Evolutionary conservation across 2,888 invertebrate genomes (phyloP), one percentile per base, ranked within the genome.

Genomic region (Didymodactylos carnosus): DNA sequence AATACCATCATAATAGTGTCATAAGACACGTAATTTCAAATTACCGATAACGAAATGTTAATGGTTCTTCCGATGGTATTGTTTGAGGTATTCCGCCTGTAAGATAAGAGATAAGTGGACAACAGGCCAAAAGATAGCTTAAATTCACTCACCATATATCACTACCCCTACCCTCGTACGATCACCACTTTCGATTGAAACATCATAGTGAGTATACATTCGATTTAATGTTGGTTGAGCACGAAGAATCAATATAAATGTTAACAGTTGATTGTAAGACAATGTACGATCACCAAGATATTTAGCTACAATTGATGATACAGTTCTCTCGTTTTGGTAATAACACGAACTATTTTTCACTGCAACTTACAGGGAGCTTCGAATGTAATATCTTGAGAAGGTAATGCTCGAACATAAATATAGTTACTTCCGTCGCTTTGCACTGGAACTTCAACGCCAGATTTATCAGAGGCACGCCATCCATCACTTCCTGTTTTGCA

Each of bases 201-300:
- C 25, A 70, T 70, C 70, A 25, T 39, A 3, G 23, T 40, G 40
- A n/a, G 70, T 62, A 19, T 62, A 62, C 62, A 62, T 62, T n/a
- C 35, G 62, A 62, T 62, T 62, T 11, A 62, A 29, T n/a, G 29
- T 62, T 1, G 62, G 19, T 19, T 29, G 62, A n/a, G 62, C 62
- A 35, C 62, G 62, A 35, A 62, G 35, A 14, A 62, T 62, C n/a
- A 62, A 35, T 29, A 62, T 62, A 5, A 74, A 19, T 62, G 39
- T 74, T 25, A 74, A 69, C 4, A 53, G 39, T 53, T 71, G 74
- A 46, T 69, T 74, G 19, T 74, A 74, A 35, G 43, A 71, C 13
- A 43, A 29, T 25, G 62, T 49, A 23, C 71, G 71, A 71, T 74
- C 41, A 53, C 74, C 74, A 27, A 74, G 39, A 69, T 49, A 74